Evolutionary conservation across 2,797 vertebrate genomes (phyloP), one percentile per base, ranked within the genome.

Genomic region (Synaphobranchus kaupii): DNA sequence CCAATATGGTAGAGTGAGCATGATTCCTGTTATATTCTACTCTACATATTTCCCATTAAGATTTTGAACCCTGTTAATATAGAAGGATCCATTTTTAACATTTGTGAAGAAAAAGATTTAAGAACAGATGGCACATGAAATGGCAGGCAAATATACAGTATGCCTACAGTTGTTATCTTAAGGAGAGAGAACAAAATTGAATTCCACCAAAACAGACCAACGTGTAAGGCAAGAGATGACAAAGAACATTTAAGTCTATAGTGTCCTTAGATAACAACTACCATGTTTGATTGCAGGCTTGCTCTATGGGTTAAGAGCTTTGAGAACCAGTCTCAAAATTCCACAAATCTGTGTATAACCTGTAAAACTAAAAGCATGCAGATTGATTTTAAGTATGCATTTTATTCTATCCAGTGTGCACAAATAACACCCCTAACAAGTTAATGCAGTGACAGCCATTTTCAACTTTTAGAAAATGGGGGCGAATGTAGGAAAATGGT

Each of bases 181-280:
- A 76, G 22, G 15, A 66, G 9, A 60, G 5, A 63, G 28, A 58
- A 7, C 1, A 47, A 22, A 58, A 60, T 68, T 22, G 13, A 60
- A n/a, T 44, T 85, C 44, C 39, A 44, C 34, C 25, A 66, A 44
- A 85, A 63, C 34, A 47, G 84, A 91, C 92, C 92, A 95, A 93
- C 93, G 94, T 94, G 89, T 90, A 50, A 84, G 88, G 81, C 90
- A 85, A 92, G 91, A 91, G 90, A 90, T 91, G 92, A 90, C 95
- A 95, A 94, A 95, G 95, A 96, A 95, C 86, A 28, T 78, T 71
- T 86, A 90, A 83, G 83, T 87, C 50, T 39, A 87, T 88, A 88
- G 5, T 73, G 76, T 83, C 90, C 90, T 17, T 39, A 54, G 34
- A 84, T 83, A 31, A 85, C 90, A n/a, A 1, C 12, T 47, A 28